phyloP scores from a whole-genome alignment of 2,888 invertebrate genomes.

The Amiota mariae region DNA sequence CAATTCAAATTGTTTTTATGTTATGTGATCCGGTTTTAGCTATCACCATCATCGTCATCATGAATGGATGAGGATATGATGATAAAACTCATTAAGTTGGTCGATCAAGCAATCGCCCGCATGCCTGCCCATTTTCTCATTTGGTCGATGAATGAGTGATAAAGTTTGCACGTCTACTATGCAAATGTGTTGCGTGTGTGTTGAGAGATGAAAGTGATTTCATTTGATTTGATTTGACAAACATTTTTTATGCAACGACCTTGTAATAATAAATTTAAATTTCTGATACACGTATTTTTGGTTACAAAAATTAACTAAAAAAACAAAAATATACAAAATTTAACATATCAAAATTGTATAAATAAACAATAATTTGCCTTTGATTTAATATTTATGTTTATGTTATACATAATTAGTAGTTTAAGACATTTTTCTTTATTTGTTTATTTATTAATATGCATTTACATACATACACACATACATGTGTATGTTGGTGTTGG shows the following conservation, averaged over 20 bases:
- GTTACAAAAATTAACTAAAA: not conserved
- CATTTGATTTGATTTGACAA: constrained; percentile 52
- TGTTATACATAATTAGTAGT: too few species aligned
- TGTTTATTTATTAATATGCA: not conserved
- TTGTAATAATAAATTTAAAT: constrained; percentile 50
- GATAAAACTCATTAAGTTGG: not conserved
- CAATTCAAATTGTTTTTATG: not conserved
- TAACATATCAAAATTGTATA: too few species aligned
- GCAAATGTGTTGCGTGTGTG: not conserved
- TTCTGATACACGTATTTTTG: constrained; percentile 8
- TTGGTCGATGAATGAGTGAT: not conserved
- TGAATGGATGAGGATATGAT: not conserved
- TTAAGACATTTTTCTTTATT: too few species aligned
- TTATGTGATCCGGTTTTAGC: not conserved
- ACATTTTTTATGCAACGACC: constrained; percentile 61
- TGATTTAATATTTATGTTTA: too few species aligned
- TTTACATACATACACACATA: not conserved
- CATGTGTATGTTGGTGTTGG: not conserved
- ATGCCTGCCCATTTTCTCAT: constrained; percentile 1
- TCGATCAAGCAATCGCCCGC: not conserved
- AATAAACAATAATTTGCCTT: too few species aligned
- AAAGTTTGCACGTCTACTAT: constrained; percentile 18
- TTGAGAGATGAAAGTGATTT: constrained; percentile 19
- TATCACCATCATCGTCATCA: not conserved
- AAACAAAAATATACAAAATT: too few species aligned